Conservation (phyloP, 2,888 invertebrate genomes). For the Muscina levida region DNA sequence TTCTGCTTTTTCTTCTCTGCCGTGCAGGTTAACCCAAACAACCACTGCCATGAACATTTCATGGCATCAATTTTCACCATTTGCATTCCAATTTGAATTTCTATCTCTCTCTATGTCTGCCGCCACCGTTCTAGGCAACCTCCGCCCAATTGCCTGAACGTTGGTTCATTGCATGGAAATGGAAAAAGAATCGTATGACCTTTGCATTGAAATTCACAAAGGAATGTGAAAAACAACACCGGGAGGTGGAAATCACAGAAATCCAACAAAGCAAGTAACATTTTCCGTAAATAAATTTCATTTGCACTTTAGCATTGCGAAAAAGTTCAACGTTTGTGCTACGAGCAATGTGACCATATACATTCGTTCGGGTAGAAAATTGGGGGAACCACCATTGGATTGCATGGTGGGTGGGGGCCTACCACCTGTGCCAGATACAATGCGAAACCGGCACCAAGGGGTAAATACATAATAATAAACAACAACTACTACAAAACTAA, state of each 20-base stretch:
- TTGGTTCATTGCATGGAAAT: conserved; percentile 29
- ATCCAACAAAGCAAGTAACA: background rate
- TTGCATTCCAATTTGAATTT: background rate
- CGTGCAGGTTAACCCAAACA: background rate
- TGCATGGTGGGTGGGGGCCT: background rate
- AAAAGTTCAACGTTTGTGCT: background rate
- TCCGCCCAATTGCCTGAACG: background rate
- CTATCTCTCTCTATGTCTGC: background rate
- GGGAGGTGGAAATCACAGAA: background rate
- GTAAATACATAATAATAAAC: background rate
- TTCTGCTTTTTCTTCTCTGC: too few species aligned
- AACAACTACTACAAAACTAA: background rate
- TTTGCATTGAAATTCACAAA: conserved; percentile 55
- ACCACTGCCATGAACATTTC: background rate
- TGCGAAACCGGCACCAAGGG: conserved; percentile 36
- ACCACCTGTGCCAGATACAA: conserved; percentile 53
- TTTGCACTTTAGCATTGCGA: conserved; percentile 3
- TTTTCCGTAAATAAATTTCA: conserved; percentile 5
- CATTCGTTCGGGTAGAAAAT: background rate
- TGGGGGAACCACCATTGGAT: background rate
- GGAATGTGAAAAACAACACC: conserved; percentile 2
- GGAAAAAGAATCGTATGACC: conserved; percentile 42
- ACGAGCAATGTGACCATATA: background rate
- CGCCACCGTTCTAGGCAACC: background rate
- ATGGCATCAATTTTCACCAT: background rate